phyloP scores from a whole-genome alignment of 2,113 vertebrate genomes.

The Apaloderma vittatum region DNA sequence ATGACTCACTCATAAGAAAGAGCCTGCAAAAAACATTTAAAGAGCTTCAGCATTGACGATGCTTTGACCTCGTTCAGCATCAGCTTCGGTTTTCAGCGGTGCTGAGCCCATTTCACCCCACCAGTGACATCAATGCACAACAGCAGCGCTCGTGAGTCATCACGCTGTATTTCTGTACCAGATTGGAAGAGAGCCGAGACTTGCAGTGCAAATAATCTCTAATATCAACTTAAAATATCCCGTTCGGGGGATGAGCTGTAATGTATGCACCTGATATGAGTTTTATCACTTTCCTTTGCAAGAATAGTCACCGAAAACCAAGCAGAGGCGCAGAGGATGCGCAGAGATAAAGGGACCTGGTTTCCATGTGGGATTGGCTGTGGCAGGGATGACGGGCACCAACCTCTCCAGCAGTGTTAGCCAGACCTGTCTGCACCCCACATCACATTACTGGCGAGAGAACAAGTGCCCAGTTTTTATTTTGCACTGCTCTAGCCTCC shows the following conservation, averaged over 20 bases:
- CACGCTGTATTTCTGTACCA: neutral
- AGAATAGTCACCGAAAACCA: neutral
- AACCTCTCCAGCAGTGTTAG: neutral
- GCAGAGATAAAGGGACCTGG: neutral
- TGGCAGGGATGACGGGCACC: neutral
- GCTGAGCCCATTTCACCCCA: conserved; percentile 2
- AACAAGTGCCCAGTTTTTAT: rapidly evolving
- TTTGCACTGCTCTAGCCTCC: neutral
- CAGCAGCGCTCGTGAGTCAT: neutral
- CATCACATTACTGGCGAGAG: rapidly evolving
- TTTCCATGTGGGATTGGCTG: neutral
- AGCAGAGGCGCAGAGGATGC: neutral
- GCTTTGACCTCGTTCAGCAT: neutral
- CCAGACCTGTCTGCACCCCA: neutral
- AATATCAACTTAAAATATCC: neutral
- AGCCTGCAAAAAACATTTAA: neutral
- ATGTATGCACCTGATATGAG: neutral
- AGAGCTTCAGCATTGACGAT: neutral
- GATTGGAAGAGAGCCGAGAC: neutral
- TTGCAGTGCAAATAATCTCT: conserved; percentile 2
- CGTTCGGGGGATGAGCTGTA: neutral
- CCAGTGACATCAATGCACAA: neutral
- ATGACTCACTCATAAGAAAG: neutral
- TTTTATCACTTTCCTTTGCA: neutral
- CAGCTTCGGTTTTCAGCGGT: neutral